Evolutionary conservation across 2,797 vertebrate genomes (phyloP).

Genomic region (Diplodus sargus): DNA sequence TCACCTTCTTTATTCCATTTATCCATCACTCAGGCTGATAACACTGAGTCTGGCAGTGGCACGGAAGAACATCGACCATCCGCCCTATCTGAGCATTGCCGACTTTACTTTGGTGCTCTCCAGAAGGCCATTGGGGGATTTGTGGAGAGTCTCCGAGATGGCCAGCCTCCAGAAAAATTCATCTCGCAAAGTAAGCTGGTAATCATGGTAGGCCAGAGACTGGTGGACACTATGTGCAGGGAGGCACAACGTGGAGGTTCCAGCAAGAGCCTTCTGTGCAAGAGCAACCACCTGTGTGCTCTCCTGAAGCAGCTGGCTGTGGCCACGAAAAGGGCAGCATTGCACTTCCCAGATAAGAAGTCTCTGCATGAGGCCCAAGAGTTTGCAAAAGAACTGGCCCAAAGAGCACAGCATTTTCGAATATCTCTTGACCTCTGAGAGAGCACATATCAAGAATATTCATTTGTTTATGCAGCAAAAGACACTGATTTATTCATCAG

Average conservation of each 20-base stretch:
- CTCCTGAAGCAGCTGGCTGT: conserved; percentile 92
- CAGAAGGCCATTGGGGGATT: conserved; percentile 90
- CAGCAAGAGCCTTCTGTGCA: conserved; percentile 84
- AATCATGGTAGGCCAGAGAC: conserved; percentile 94
- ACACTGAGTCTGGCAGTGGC: conserved; percentile 33
- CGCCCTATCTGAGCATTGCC: conserved; percentile 86
- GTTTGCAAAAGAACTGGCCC: conserved; percentile 84
- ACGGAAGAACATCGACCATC: conserved; percentile 30
- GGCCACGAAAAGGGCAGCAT: conserved; percentile 91
- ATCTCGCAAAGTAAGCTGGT: conserved; percentile 94
- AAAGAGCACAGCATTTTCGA: conserved; percentile 88
- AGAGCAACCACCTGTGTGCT: conserved; percentile 91
- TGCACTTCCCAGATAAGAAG: conserved; percentile 83
- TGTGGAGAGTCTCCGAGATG: conserved; percentile 79
- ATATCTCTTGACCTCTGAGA: conserved; percentile 82
- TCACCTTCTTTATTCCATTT: conserved; percentile 18
- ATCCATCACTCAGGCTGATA: conserved; percentile 39
- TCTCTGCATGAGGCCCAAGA: conserved; percentile 84
- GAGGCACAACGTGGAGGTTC: conserved; percentile 82
- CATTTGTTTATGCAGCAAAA: conserved; percentile 16
- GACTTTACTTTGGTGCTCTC: conserved; percentile 92
- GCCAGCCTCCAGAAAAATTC: conserved; percentile 90
- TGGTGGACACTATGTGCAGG: conserved; percentile 91
- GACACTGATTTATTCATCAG: background rate
- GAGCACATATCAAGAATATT: background rate